phyloP scores from a whole-genome alignment of 2,113 vertebrate species.

The Oryzias curvinotus region DNA sequence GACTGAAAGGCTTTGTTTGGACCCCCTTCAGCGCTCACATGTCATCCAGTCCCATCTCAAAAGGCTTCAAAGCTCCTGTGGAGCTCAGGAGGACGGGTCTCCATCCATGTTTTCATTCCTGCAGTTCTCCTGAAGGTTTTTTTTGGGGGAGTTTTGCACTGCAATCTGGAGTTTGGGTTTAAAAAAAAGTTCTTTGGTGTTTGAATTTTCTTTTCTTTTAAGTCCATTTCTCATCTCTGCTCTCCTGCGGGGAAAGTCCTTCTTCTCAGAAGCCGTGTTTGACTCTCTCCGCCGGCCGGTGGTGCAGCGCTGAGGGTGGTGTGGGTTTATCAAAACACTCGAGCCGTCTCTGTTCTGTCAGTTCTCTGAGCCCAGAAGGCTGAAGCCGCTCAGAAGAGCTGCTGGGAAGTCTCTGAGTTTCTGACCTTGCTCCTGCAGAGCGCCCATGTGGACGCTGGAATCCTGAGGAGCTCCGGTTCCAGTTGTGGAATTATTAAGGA shows the following conservation, averaged over 20 bases:
- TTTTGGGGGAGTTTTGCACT: background rate
- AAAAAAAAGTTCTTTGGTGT: too few relatives aligned
- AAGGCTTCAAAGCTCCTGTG: too few relatives aligned
- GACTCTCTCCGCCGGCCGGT: background rate
- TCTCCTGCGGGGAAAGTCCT: background rate
- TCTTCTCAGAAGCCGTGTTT: background rate
- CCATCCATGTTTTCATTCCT: too few relatives aligned
- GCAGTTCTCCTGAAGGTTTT: too few relatives aligned
- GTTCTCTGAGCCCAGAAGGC: conserved; percentile 6
- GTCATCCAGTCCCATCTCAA: too few relatives aligned
- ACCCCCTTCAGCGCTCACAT: too few relatives aligned
- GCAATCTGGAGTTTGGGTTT: background rate
- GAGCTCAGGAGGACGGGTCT: too few relatives aligned
- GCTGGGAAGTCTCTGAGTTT: background rate
- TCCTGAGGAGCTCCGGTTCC: conserved; percentile 2
- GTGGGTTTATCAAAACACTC: background rate
- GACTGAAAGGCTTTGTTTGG: too few relatives aligned
- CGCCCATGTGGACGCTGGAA: conserved; percentile 9
- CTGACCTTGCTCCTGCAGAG: background rate
- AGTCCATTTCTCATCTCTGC: background rate
- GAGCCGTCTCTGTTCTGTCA: background rate
- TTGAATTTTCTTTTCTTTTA: background rate
- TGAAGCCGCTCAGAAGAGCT: background rate
- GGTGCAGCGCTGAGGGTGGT: background rate
- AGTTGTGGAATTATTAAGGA: conserved; percentile 14